A percentile compares a stretch with the other conserved stretches of the same genome.
phyloP scores from a whole-genome alignment of 35 echinoderm and acorn worm genomes.

The Acanthaster planci region DNA sequence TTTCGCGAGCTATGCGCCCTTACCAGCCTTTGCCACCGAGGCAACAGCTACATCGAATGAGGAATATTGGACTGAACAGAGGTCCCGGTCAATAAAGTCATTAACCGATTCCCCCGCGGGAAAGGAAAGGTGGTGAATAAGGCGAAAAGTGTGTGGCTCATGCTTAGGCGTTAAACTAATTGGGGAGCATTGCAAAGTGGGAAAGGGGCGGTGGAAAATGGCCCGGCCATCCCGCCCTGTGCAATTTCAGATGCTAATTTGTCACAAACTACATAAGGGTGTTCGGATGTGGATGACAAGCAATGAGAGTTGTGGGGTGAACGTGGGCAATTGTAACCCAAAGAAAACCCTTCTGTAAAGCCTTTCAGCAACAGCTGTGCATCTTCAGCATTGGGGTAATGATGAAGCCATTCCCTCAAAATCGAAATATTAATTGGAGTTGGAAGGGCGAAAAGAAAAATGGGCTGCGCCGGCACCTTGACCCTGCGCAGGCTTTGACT shows the following conservation, averaged over 20 bases:
- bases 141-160: conserved; percentile 32
- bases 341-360: background rate
- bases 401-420: background rate
- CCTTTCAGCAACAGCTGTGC: background rate
- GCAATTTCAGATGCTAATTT: background rate
- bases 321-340: background rate
- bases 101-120: conserved; percentile 46
- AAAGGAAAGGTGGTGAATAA: conserved; percentile 57
- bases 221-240: background rate
- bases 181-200: conserved; percentile 37
- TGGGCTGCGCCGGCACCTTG: background rate
- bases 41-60: conserved; percentile 13
- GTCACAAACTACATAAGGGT: background rate
- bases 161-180: conserved; percentile 48
- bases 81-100: conserved; percentile 33
- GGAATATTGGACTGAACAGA: conserved; percentile 18
- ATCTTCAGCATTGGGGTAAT: background rate
- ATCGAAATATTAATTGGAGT: background rate
- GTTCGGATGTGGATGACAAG: background rate
- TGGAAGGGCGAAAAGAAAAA: background rate
- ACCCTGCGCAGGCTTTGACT: no score
- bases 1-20: conserved; percentile 25
- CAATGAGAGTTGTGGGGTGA: background rate
- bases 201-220: conserved; percentile 8
- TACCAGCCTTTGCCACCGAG: background rate